Percentiles rank a stretch among this genome's conserved stretches.
These are phyloP conservation scores for Malurus cyaneus DNA, from an alignment of 2,113 vertebrate species.

Conservation along the genomic window DNA sequence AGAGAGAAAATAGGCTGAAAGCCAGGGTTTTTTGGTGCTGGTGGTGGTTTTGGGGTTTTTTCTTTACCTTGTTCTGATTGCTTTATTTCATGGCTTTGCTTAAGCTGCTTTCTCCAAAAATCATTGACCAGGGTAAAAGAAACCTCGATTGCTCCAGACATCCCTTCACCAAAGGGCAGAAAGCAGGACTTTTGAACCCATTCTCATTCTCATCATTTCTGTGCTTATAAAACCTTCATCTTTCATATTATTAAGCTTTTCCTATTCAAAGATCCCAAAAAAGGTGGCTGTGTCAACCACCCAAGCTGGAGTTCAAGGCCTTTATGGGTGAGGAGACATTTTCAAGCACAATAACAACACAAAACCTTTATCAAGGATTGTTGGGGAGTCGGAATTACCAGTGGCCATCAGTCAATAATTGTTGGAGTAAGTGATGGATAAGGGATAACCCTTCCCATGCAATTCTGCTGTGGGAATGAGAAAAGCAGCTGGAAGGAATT, in stretches of 20 bases:
- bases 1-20: background rate
- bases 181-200: background rate
- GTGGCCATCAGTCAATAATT: constrained; percentile 54
- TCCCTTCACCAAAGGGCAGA: background rate
- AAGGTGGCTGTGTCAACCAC: background rate
- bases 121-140: background rate
- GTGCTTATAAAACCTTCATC: background rate
- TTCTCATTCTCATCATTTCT: background rate
- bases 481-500: constrained; percentile 68
- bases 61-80: background rate
- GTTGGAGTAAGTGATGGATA: constrained; percentile 18
- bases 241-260: background rate
- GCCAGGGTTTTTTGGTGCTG: rapidly evolving
- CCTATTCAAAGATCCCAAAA: background rate
- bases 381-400: constrained; percentile 13
- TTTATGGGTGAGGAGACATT: background rate
- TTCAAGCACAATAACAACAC: background rate
- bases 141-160: background rate
- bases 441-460: constrained; percentile 40
- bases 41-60: background rate
- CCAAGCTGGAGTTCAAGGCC: constrained; percentile 12
- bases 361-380: constrained; percentile 33
- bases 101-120: background rate
- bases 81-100: background rate
- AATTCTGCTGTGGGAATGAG: constrained; percentile 40